Base-by-base conservation (phyloP, 2,888 invertebrate species). In the Anthrax anthrax region DNA sequence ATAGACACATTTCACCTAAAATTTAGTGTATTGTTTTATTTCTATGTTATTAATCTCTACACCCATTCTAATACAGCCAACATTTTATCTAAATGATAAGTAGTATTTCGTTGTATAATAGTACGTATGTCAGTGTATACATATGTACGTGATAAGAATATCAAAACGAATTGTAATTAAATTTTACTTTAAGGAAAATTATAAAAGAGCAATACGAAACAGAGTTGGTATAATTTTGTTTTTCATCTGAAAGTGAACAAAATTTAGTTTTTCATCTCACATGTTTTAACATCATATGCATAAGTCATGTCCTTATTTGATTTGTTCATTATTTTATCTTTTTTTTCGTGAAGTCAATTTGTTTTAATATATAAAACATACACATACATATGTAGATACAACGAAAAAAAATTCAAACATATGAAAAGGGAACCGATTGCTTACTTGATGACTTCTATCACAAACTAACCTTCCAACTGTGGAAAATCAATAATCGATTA, bases 401-500 rank as follows among this genome's bases (percentile, higher is more conserved):
- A 23, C 45, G 40, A 44, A 42, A 48, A 42, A 48, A 46, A 48
- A 44, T 19, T 23, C 37, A 12, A 36, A 14, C 23, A 29, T 27
- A 37, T 18, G 37, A 40, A 12, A 36, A 17, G 38, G 38, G 47
- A 47, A 37, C 19, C 39, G 18, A 37, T 18, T 39, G 29, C 12
- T 9, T 32, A 32, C 13, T 32, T 32, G 5, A 12, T 32, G 29
- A 12, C 29, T 12, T 32, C 23, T 23, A 23, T 23, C 29, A 32
- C 9, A 12, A 3, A 12, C 12, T 32, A 32, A 9, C 12, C 2
- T 12, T 48, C 48, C 50, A 50, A 48, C 50, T 50, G 50, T 48
- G 48, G 50, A 50, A 50, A 50, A 50, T 50, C 50, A 48, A 50
- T 50, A 50, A 50, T 50, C 50, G 50, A 50, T 50, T 50, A 50